These are phyloP conservation scores for Catamblyrhynchus diadema DNA, from an alignment of 2,797 vertebrate species.

Conservation along the genomic window DNA sequence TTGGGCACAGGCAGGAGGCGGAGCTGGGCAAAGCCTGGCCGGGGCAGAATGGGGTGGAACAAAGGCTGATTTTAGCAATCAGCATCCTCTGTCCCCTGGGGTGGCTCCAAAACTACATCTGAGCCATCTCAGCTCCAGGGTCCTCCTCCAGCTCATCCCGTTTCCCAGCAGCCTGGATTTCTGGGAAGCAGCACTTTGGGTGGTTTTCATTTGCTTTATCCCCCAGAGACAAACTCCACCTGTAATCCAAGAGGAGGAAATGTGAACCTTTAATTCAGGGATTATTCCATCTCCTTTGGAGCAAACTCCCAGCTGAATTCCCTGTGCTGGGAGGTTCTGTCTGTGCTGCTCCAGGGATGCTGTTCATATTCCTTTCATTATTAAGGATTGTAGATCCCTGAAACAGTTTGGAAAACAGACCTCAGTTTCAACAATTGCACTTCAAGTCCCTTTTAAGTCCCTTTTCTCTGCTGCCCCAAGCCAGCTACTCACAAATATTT, in stretches of 20 bases:
- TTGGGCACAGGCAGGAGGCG: background rate
- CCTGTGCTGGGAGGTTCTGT: background rate
- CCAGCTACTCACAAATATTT: background rate
- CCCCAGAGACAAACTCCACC: background rate
- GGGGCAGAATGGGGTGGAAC: background rate
- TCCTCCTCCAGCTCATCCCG: background rate
- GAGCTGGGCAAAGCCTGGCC: accelerated
- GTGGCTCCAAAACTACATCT: background rate
- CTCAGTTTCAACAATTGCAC: background rate
- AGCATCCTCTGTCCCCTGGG: background rate
- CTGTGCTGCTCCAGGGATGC: background rate
- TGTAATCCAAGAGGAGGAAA: background rate
- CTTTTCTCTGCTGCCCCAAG: background rate
- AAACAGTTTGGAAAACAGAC: background rate
- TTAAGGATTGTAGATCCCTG: background rate
- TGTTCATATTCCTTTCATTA: background rate
- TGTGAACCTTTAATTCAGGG: background rate
- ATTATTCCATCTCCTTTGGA: background rate
- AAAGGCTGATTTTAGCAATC: background rate
- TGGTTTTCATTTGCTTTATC: background rate
- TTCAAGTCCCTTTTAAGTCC: background rate
- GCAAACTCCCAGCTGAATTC: background rate
- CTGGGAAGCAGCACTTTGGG: background rate
- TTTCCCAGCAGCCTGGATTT: background rate
- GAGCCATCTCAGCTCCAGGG: background rate